These are phyloP conservation scores for Melinaea marsaeus DNA, from an alignment of 2,888 invertebrate species.

Conservation along the genomic window DNA sequence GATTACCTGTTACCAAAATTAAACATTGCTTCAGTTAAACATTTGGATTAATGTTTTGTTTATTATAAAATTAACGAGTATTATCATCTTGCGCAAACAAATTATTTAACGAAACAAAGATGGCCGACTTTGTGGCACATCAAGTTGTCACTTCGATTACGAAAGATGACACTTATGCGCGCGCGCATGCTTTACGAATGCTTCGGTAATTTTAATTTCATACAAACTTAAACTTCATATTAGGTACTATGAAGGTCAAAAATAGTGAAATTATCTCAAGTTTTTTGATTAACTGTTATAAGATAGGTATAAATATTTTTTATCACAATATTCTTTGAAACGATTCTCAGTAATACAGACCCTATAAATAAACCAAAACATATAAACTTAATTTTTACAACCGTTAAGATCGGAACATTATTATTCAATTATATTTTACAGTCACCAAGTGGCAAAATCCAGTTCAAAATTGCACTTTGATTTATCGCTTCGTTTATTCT, in stretches of 20 bases:
- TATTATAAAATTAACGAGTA: constrained; percentile 18
- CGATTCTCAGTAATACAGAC: neutral
- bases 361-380: neutral
- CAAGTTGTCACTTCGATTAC: constrained; percentile 52
- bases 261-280: too few species aligned
- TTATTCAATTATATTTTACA: constrained; percentile 72
- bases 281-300: too few species aligned
- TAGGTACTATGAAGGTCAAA: constrained; percentile 23
- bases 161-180: constrained; percentile 45
- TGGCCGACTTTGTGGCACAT: constrained; percentile 39
- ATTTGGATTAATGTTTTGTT: neutral
- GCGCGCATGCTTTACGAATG: constrained; percentile 32
- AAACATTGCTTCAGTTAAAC: neutral
- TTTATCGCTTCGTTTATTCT: constrained; percentile 62
- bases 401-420: constrained; percentile 23
- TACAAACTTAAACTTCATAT: constrained; percentile 29
- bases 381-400: constrained; percentile 1
- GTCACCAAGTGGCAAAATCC: constrained; percentile 54
- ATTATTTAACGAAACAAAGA: constrained; percentile 44
- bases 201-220: constrained; percentile 28
- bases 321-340: neutral
- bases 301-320: too few species aligned
- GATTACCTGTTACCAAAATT: constrained; percentile 18
- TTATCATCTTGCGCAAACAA: constrained; percentile 42
- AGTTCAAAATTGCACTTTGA: constrained; percentile 55